These are phyloP conservation scores for Semaprochilodus insignis DNA, from an alignment of 2,797 vertebrate genomes.

Conservation along the genomic window DNA sequence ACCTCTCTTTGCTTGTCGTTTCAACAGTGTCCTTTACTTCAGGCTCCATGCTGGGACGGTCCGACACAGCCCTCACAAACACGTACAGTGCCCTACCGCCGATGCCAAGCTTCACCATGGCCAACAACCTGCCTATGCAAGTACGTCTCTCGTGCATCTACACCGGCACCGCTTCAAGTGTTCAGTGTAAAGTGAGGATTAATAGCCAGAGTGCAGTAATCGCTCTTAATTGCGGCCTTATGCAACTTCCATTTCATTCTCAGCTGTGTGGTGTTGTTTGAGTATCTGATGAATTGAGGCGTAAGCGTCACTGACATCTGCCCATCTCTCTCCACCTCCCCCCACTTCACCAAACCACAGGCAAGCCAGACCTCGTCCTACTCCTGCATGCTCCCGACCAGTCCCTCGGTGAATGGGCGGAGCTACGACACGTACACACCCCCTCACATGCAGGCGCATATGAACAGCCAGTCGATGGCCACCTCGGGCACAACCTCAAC, in stretches of 20 bases:
- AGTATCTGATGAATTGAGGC: constrained; percentile 26
- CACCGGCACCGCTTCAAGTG: not conserved
- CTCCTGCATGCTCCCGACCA: constrained; percentile 98
- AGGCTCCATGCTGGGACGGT: constrained; percentile 95
- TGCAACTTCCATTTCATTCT: constrained; percentile 43
- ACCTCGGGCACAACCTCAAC: constrained; percentile 93
- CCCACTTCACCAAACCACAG: constrained; percentile 71
- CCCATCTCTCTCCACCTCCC: constrained; percentile 24
- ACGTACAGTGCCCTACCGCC: constrained; percentile 93
- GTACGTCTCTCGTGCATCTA: constrained; percentile 76
- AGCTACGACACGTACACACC: constrained; percentile 97
- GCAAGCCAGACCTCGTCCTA: constrained; percentile 94
- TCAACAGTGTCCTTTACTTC: constrained; percentile 92
- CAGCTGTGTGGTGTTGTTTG: constrained; percentile 17
- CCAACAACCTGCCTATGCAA: constrained; percentile 98
- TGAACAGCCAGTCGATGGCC: constrained; percentile 96
- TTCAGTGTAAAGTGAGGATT: constrained; percentile 3
- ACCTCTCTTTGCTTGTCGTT: not conserved
- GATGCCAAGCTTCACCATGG: constrained; percentile 98
- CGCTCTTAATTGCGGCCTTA: constrained; percentile 42
- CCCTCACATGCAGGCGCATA: constrained; percentile 98
- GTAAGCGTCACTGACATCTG: constrained; percentile 39
- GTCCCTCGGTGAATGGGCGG: constrained; percentile 91
- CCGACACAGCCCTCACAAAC: constrained; percentile 94
- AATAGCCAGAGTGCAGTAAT: constrained; percentile 31